Evolutionary conservation across 2,113 vertebrate species (phyloP).

Genomic region (Syngnathoides biaculeatus): DNA sequence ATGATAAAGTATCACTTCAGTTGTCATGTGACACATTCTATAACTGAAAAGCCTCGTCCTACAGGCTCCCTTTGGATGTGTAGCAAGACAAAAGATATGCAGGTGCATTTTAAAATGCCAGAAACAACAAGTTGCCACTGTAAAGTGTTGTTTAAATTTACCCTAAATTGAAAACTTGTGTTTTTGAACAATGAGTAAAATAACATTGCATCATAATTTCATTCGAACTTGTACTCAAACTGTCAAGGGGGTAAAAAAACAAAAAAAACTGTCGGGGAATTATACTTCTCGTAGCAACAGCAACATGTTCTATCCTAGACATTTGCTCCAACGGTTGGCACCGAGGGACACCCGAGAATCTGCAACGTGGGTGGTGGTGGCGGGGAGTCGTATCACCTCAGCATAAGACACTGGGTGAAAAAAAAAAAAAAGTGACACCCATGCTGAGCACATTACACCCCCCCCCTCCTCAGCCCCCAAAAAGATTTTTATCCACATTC

Average conservation of each 20-base stretch:
- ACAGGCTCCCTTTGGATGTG: too few relatives aligned
- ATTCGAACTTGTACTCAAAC: too few relatives aligned
- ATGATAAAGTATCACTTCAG: too few relatives aligned
- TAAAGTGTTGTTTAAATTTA: too few relatives aligned
- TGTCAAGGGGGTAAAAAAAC: background rate
- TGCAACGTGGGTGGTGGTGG: slow-evolving; percentile 9
- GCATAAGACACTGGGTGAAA: background rate
- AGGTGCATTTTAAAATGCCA: too few relatives aligned
- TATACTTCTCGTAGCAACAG: background rate
- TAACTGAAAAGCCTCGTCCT: too few relatives aligned
- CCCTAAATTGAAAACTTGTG: too few relatives aligned
- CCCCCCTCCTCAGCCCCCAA: background rate
- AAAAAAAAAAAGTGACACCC: slow-evolving; percentile 32
- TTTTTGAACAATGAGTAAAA: background rate
- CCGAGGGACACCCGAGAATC: slow-evolving; percentile 46
- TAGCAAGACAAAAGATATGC: too few relatives aligned
- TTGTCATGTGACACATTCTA: too few relatives aligned
- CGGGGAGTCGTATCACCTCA: slow-evolving; percentile 19
- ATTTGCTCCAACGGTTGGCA: background rate
- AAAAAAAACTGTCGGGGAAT: background rate
- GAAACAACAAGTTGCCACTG: too few relatives aligned
- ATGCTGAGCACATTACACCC: slow-evolving; percentile 2
- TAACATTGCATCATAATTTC: background rate
- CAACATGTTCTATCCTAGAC: background rate
- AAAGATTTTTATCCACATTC: background rate